Conservation (phyloP, 1,140 invertebrate species). For the Plectrocnemia conspersa region DNA sequence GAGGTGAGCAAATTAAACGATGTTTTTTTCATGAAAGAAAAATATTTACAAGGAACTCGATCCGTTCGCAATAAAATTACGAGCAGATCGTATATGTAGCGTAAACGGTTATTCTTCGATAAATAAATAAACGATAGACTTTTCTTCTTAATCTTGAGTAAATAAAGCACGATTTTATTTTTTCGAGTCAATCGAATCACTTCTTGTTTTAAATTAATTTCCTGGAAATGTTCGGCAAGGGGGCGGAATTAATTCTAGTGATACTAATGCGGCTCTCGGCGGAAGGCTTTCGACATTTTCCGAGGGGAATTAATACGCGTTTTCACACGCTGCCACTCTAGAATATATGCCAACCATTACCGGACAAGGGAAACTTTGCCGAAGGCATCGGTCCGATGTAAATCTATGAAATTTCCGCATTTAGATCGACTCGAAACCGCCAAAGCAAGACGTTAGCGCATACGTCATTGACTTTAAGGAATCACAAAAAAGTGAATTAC, state of each 20-base stretch:
- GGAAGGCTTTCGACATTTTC: not conserved
- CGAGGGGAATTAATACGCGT: conserved; percentile 20
- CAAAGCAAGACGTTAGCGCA: too few species aligned
- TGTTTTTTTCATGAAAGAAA: conserved; percentile 3
- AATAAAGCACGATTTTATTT: conserved; percentile 15
- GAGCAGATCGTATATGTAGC: conserved; percentile 24
- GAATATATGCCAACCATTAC: conserved; percentile 26
- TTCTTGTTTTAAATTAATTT: too few species aligned
- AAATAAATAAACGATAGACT: conserved; percentile 22
- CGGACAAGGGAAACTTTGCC: conserved; percentile 18
- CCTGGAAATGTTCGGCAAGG: too few species aligned
- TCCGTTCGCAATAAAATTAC: too few species aligned
- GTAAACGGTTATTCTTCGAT: conserved; percentile 20
- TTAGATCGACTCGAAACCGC: conserved; percentile 15
- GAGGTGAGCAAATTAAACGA: not conserved
- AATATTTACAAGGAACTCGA: conserved; percentile 25
- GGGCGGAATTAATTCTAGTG: not conserved
- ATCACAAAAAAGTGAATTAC: too few species aligned
- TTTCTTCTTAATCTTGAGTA: conserved; percentile 10
- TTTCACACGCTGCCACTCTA: conserved; percentile 16
- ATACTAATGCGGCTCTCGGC: not conserved
- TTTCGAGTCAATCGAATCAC: conserved; percentile 12
- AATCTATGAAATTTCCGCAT: conserved; percentile 26
- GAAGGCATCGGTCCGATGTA: conserved; percentile 14
- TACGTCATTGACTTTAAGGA: too few species aligned